A percentile compares a stretch with the other conserved stretches of the same genome.
These are phyloP conservation scores for Rhinopomastus cyanomelas DNA, from an alignment of 2,113 vertebrate species.

Conservation along the genomic window DNA sequence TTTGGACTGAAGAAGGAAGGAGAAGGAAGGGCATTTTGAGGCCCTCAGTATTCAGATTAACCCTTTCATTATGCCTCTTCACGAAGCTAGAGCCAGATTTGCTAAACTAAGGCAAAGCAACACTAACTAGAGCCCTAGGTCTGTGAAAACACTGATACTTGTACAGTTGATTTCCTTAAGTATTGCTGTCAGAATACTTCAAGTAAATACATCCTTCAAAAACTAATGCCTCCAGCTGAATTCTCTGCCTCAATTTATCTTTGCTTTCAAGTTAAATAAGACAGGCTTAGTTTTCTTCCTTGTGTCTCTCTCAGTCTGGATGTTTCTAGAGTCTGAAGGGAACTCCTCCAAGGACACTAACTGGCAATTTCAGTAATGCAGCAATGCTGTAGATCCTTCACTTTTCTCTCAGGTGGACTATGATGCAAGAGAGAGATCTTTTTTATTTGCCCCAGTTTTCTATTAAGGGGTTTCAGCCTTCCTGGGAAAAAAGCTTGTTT, in stretches of 20 bases:
- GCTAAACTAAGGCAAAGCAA: neutral
- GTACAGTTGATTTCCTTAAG: neutral
- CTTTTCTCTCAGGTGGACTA: constrained; percentile 20
- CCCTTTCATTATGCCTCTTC: neutral
- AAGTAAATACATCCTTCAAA: neutral
- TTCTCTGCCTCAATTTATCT: neutral
- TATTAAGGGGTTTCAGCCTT: constrained; percentile 43
- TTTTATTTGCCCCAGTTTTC: neutral
- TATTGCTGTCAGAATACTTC: neutral
- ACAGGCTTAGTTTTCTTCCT: neutral
- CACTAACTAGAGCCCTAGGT: neutral
- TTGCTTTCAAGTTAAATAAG: constrained; percentile 40
- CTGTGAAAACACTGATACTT: neutral
- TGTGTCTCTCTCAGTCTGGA: neutral
- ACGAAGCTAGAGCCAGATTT: neutral
- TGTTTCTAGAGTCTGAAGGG: neutral
- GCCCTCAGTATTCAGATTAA: neutral
- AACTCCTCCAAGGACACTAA: constrained; percentile 37
- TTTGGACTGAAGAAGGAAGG: neutral
- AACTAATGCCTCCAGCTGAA: neutral
- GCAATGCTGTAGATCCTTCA: constrained; percentile 12
- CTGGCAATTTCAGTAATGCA: constrained; percentile 41
- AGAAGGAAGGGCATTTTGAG: neutral
- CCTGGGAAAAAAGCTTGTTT: constrained; percentile 44
- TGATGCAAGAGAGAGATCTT: constrained; percentile 46